Evolutionary conservation across 2,888 invertebrate species (phyloP).

Genomic region (Eristalis tenax): DNA sequence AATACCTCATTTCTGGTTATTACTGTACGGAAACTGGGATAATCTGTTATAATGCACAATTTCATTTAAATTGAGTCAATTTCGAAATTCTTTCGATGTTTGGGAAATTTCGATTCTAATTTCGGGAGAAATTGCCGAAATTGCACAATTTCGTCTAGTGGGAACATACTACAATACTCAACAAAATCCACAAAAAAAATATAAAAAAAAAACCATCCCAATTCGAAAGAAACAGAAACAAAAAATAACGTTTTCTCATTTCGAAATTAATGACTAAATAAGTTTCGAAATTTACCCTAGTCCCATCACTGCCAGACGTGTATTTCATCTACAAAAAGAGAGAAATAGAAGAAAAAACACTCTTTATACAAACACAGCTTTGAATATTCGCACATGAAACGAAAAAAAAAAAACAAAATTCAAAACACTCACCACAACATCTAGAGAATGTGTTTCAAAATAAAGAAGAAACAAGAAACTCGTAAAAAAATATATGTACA

Average conservation of each 20-base stretch:
- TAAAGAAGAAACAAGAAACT: conserved; percentile 3
- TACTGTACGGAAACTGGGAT: no score
- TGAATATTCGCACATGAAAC: not conserved
- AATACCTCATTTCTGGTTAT: no score
- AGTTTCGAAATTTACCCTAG: conserved; percentile 60
- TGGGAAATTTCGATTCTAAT: no score
- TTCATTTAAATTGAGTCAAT: no score
- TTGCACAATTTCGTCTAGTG: no score
- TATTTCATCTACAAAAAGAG: conserved; percentile 77
- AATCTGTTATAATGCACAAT: no score
- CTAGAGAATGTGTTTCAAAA: conserved; percentile 26
- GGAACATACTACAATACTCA: no score
- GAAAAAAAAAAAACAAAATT: conserved; percentile 10
- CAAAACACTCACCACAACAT: conserved; percentile 56
- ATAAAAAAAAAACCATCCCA: not conserved
- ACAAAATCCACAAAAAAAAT: not conserved
- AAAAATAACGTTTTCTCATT: not conserved
- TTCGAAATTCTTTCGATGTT: no score
- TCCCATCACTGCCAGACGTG: conserved; percentile 61
- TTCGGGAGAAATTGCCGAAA: no score
- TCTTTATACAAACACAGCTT: not conserved
- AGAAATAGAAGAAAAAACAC: conserved; percentile 41
- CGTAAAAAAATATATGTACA: conserved; percentile 7
- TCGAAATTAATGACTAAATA: not conserved
- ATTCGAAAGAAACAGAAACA: not conserved